These are phyloP conservation scores for Lochmaea capreae DNA, from an alignment of 2,888 invertebrate genomes.

Conservation along the genomic window DNA sequence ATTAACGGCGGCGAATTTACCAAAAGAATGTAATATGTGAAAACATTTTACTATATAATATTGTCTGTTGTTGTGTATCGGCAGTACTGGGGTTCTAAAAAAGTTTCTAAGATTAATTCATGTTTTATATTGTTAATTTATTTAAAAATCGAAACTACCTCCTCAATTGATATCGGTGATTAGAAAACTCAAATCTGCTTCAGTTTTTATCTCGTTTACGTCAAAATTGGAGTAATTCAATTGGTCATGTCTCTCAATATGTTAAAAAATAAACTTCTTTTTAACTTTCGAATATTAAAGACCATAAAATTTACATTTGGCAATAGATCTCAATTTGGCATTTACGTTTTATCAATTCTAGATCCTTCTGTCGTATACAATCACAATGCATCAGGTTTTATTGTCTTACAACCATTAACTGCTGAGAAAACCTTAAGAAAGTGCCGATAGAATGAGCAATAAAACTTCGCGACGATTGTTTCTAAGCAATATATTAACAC, in stretches of 20 bases:
- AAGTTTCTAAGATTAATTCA: no score
- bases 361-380: constrained; percentile 64
- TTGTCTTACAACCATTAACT: constrained; percentile 65
- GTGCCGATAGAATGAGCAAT: constrained; percentile 67
- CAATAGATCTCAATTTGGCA: constrained; percentile 62
- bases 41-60: no score
- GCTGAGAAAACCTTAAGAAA: constrained; percentile 66
- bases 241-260: no score
- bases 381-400: constrained; percentile 67
- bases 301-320: constrained; percentile 59
- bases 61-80: no score
- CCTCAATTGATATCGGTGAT: no score
- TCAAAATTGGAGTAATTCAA: no score
- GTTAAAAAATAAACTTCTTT: not conserved
- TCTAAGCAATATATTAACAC: constrained; percentile 62
- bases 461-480: constrained; percentile 66
- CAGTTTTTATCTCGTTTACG: no score
- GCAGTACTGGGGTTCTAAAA: no score
- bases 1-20: not conserved
- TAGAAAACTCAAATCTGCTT: no score
- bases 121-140: no score
- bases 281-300: not conserved
- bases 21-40: no score
- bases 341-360: constrained; percentile 60
- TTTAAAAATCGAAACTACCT: no score